A percentile compares a stretch with the other conserved stretches of the same genome.
Evolutionary conservation across 2,888 invertebrate species (phyloP).

Genomic region (Acrobasis consociella): DNA sequence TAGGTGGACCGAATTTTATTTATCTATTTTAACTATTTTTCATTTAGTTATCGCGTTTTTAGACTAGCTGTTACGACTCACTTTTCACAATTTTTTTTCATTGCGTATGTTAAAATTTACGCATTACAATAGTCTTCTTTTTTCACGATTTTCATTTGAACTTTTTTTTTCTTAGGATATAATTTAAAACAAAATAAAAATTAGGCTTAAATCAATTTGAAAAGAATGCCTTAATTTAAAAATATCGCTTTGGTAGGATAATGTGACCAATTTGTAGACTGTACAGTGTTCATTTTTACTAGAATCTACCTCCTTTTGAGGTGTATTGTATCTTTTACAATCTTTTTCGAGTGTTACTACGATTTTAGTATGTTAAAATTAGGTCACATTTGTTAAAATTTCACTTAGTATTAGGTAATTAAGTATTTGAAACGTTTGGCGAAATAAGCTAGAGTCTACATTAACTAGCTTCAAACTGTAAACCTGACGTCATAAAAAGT

Average conservation of each 20-base stretch:
- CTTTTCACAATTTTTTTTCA: too few species aligned
- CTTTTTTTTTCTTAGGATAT: neutral
- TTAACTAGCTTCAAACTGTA: too few species aligned
- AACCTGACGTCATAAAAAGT: too few species aligned
- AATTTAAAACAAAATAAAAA: neutral
- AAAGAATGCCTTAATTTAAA: conserved; percentile 4
- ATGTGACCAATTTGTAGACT: conserved; percentile 38
- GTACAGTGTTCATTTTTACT: conserved; percentile 54
- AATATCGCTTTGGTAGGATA: conserved; percentile 7
- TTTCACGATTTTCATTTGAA: too few species aligned
- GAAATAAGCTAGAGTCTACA: neutral
- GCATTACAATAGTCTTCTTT: too few species aligned
- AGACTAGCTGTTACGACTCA: too few species aligned
- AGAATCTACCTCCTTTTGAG: conserved; percentile 39
- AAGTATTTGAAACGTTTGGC: conserved; percentile 7
- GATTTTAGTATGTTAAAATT: conserved; percentile 19
- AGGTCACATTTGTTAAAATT: conserved; percentile 29
- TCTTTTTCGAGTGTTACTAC: conserved; percentile 33
- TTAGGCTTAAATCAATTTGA: neutral
- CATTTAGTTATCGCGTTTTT: too few species aligned
- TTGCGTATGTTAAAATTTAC: too few species aligned
- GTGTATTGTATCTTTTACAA: conserved; percentile 37
- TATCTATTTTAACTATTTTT: too few species aligned
- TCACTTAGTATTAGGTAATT: conserved; percentile 14
- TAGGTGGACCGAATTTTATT: too few species aligned